Base-by-base conservation (phyloP, 2,888 invertebrate species). In the Mantis religiosa region DNA sequence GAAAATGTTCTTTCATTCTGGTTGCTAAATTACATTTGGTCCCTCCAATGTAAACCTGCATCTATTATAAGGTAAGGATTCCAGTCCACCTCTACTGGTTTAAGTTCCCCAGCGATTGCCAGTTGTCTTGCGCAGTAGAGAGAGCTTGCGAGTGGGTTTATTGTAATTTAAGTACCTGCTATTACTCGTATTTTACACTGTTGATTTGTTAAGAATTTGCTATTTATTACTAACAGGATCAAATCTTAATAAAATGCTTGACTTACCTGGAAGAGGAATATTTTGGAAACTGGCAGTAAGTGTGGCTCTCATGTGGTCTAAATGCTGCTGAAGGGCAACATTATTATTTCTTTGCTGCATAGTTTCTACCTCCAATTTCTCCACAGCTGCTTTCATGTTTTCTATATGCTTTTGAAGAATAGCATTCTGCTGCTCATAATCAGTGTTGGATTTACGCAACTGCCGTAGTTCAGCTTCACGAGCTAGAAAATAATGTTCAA, bases 401-500 rank as follows among this genome's bases (percentile, higher is more conserved):
- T 99, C 99, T 87, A 99, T 98, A 92, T 99, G 98, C 92, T 98
- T 97, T 92, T 98, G 97, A 84, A 99, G 94, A 90, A 98, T 97
- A 0, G 98, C 97, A 93, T 99, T 99, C 94, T 98, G 96, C 92
- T 98, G 98, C 93, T 99, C 99, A 92, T 97, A 97, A 93, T 99
- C 99, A 0, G 97, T 97, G 92, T 98, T 98, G 12, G 98, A 97
- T 94, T 98, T 99, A 87, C 98, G 95, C 90, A 99, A 93, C 91
- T 98, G 97, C 88, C 98, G 94, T 87, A 99, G 93, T 93, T 99
- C 99, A 82, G 97, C 95, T 93, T 99, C 99, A 90, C 98, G 95
- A 88, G 96, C 96, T 95, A 92, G 83, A 91, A 91, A 87, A 87
- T 28, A 28, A 20, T 25, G 14, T 20, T 15, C 12, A 28, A 86